A percentile compares a stretch with the other conserved stretches of the same genome.
Conservation (phyloP, 2,797 vertebrate species). For the Enteromius mattozi region DNA sequence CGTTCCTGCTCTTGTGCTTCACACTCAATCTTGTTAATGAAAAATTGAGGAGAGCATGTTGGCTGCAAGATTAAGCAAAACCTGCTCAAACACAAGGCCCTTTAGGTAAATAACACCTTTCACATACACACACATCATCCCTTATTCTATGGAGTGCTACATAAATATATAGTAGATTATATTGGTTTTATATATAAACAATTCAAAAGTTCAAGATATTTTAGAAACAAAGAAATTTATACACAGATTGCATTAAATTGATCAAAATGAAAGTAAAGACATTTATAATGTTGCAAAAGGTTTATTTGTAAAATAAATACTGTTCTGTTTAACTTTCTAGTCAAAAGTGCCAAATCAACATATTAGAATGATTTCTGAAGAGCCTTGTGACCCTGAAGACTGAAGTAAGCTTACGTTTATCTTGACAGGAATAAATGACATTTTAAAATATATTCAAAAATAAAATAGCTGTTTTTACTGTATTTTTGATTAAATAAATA, state of each 20-base stretch:
- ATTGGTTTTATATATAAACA: background rate
- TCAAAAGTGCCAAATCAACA: background rate
- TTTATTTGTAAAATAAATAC: background rate
- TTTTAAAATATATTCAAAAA: slow-evolving; percentile 9
- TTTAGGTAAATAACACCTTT: background rate
- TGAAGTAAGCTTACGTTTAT: background rate
- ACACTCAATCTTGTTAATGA: slow-evolving; percentile 77
- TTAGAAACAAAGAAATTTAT: background rate
- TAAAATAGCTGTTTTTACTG: background rate
- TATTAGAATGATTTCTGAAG: background rate
- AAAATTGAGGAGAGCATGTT: slow-evolving; percentile 74
- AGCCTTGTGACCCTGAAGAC: background rate
- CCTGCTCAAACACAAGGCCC: background rate
- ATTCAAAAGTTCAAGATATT: background rate
- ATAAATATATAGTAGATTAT: background rate
- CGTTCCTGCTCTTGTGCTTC: slow-evolving; percentile 56
- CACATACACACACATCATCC: background rate
- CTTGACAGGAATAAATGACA: background rate
- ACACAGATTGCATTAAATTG: background rate
- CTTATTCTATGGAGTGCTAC: background rate
- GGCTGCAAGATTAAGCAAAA: slow-evolving; percentile 69
- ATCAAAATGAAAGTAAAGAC: background rate
- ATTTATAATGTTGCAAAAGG: background rate
- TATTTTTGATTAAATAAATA: background rate
- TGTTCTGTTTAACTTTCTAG: background rate